These are phyloP conservation scores for Xiphorhynchus erythropygius DNA, from an alignment of 2,797 vertebrate species.

Conservation along the genomic window DNA sequence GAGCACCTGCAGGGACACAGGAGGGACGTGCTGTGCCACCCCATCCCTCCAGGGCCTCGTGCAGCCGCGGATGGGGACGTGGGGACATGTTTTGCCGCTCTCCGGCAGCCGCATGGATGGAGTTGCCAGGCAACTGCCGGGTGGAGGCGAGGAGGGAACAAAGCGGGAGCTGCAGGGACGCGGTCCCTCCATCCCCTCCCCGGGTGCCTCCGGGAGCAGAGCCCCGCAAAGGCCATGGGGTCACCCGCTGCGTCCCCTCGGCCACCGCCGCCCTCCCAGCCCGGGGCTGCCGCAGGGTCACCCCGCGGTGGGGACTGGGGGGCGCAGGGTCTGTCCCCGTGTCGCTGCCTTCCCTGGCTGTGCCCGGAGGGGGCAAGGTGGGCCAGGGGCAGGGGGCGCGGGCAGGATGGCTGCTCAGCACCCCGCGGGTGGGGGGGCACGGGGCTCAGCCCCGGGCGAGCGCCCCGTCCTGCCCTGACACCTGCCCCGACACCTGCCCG, in stretches of 20 bases:
- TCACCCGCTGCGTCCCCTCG: accelerated
- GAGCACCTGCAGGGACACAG: accelerated
- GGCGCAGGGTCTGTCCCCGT: neutral
- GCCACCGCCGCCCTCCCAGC: accelerated
- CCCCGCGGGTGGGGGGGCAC: neutral
- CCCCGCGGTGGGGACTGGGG: too few species aligned
- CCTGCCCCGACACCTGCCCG: neutral
- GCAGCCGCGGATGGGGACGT: neutral
- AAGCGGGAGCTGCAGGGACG: neutral
- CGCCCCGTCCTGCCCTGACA: neutral
- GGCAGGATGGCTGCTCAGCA: neutral
- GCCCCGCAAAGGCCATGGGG: neutral
- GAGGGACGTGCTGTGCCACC: accelerated
- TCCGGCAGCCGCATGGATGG: neutral
- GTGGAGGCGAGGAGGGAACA: conserved; percentile 25
- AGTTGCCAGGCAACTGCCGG: conserved; percentile 57
- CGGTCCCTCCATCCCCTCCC: neutral
- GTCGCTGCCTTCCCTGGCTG: neutral
- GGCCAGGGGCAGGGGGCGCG: neutral
- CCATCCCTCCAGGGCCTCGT: accelerated
- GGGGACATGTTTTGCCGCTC: neutral
- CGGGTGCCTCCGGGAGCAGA: neutral
- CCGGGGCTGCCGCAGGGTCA: accelerated
- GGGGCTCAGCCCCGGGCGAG: neutral
- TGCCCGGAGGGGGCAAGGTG: accelerated